Percentiles rank a stretch among this genome's conserved stretches.
Evolutionary conservation across 1,140 invertebrate species (phyloP).

Genomic region (Apolygus lucorum): DNA sequence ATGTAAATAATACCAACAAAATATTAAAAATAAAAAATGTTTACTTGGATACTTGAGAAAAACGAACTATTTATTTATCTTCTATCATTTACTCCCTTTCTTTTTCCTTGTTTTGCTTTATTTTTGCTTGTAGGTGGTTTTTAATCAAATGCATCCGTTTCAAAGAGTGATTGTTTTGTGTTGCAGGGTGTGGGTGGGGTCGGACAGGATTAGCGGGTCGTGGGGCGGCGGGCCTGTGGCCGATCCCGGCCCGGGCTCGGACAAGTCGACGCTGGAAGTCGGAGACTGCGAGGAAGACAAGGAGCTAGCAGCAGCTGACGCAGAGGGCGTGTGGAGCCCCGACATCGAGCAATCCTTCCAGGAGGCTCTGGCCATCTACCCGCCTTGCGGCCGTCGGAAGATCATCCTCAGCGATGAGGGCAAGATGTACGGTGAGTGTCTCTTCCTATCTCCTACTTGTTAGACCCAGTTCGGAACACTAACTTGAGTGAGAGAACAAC

Average conservation of each 20-base stretch:
- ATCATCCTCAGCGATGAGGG: slow-evolving; percentile 99
- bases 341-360: slow-evolving; percentile 99
- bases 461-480: no score
- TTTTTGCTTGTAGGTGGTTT: background rate
- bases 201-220: slow-evolving; percentile 25
- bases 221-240: slow-evolving; percentile 46
- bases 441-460: no score
- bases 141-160: slow-evolving; percentile 1
- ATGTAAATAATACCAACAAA: no score
- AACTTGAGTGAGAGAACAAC: no score
- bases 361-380: slow-evolving; percentile 98
- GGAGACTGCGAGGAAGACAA: slow-evolving; percentile 79
- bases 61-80: no score
- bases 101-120: background rate
- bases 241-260: slow-evolving; percentile 49
- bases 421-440: slow-evolving; percentile 99
- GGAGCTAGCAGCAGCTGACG: slow-evolving; percentile 84
- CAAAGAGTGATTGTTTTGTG: slow-evolving; percentile 8
- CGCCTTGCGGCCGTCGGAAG: slow-evolving; percentile 96
- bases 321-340: slow-evolving; percentile 98
- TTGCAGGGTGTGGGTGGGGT: slow-evolving; percentile 17
- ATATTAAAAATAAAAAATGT: no score
- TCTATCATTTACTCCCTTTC: background rate
- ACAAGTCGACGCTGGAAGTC: slow-evolving; percentile 72
- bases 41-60: no score